These are phyloP conservation scores for Haemorhous mexicanus DNA, from an alignment of 2,113 vertebrate genomes.

Conservation along the genomic window DNA sequence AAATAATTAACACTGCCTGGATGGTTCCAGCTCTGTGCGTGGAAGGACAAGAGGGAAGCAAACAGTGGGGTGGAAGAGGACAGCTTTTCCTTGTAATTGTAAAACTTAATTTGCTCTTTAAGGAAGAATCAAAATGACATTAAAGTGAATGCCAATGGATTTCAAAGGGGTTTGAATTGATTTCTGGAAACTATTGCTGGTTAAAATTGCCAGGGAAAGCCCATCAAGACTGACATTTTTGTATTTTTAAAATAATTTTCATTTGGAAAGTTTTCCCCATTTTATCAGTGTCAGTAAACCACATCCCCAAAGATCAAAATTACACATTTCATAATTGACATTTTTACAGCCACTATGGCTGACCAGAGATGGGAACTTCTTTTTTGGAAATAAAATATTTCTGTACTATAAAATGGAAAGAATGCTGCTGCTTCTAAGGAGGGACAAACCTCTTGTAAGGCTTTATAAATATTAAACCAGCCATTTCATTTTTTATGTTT, in stretches of 20 bases:
- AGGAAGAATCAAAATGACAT: not conserved
- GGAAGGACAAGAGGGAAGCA: not conserved
- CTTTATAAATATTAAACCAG: not conserved
- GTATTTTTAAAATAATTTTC: not conserved
- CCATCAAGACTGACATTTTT: not conserved
- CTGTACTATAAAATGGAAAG: not conserved
- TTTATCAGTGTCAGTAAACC: not conserved
- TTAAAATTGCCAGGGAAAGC: not conserved
- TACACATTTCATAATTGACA: not conserved
- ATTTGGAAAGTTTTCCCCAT: not conserved
- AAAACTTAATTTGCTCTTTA: constrained; percentile 7
- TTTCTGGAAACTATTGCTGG: not conserved
- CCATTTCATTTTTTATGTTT: not conserved
- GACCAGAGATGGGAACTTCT: not conserved
- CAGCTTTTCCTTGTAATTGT: not conserved
- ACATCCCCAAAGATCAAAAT: not conserved
- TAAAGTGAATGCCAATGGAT: not conserved
- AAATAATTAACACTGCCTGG: not conserved
- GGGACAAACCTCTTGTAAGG: not conserved
- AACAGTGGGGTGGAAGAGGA: not conserved
- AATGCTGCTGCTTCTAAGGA: not conserved
- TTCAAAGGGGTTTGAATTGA: not conserved
- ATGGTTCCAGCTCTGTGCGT: not conserved
- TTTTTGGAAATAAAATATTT: not conserved
- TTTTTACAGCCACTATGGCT: not conserved